These are phyloP conservation scores for Pantherophis alleghaniensis DNA, from an alignment of 2,797 vertebrate species.

Conservation along the genomic window DNA sequence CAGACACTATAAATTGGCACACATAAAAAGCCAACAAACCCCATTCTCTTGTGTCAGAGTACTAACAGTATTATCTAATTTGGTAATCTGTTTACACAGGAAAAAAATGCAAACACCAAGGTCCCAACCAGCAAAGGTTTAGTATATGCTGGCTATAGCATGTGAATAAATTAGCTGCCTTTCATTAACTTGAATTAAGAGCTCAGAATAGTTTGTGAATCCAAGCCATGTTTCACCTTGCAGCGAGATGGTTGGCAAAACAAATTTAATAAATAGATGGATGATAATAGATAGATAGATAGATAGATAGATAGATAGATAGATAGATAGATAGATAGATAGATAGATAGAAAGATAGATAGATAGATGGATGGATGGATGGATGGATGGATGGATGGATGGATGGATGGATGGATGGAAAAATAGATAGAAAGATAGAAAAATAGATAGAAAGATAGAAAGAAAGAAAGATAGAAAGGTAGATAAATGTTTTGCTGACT, in stretches of 20 bases:
- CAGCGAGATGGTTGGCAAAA: background rate
- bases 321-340: background rate
- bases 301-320: no score
- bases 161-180: background rate
- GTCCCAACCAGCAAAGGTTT: background rate
- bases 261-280: background rate
- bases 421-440: no score
- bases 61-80: background rate
- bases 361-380: background rate
- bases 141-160: background rate
- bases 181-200: background rate
- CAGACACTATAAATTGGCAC: background rate
- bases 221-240: background rate
- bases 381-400: background rate
- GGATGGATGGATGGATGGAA: background rate
- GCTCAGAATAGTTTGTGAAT: background rate
- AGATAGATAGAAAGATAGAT: no score
- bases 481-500: background rate
- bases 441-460: no score
- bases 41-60: background rate
- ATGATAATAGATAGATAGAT: no score
- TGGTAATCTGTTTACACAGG: background rate
- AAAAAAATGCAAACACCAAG: background rate
- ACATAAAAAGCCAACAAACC: background rate
- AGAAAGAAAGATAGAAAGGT: no score